A percentile compares a stretch with the other conserved stretches of the same genome.
These are phyloP conservation scores for Trissolcus japonicus DNA, from an alignment of 2,888 invertebrate species.

Conservation along the genomic window DNA sequence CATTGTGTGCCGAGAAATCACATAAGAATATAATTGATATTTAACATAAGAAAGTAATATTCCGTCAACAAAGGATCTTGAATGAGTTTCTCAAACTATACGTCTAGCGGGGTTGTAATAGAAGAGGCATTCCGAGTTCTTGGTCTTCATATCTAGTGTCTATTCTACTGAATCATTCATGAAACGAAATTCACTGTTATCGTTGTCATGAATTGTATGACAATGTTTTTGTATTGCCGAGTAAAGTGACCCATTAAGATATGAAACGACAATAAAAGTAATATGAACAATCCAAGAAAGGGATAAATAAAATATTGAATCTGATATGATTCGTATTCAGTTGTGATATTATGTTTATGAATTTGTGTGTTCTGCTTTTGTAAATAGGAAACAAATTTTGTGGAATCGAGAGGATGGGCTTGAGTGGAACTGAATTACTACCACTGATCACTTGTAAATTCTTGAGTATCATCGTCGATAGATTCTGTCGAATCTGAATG, in stretches of 20 bases:
- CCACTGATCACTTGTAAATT: too few species aligned
- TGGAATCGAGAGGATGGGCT: too few species aligned
- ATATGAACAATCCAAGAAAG: slow-evolving; percentile 38
- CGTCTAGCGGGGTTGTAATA: slow-evolving; percentile 53
- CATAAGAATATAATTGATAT: slow-evolving; percentile 48
- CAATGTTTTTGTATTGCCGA: slow-evolving; percentile 56
- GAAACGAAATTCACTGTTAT: slow-evolving; percentile 57
- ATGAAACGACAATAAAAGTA: slow-evolving; percentile 54
- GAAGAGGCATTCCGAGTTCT: slow-evolving; percentile 55
- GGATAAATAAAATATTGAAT: slow-evolving; percentile 41
- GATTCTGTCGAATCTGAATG: too few species aligned
- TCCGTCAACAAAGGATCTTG: slow-evolving; percentile 44
- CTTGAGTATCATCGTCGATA: too few species aligned
- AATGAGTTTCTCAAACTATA: slow-evolving; percentile 40
- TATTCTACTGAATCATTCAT: slow-evolving; percentile 59
- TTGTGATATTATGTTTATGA: slow-evolving; percentile 15
- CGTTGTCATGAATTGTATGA: slow-evolving; percentile 56
- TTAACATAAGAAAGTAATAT: slow-evolving; percentile 50
- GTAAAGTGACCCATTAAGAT: slow-evolving; percentile 51
- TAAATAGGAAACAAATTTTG: background rate
- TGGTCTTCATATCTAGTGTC: slow-evolving; percentile 56
- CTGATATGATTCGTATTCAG: slow-evolving; percentile 41
- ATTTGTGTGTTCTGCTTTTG: background rate
- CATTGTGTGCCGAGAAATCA: slow-evolving; percentile 13
- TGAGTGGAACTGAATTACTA: slow-evolving; percentile 9